Percentiles rank a stretch among this genome's conserved stretches.
Conservation (phyloP, 1,140 invertebrate genomes). For the Cydia fagiglandana region DNA sequence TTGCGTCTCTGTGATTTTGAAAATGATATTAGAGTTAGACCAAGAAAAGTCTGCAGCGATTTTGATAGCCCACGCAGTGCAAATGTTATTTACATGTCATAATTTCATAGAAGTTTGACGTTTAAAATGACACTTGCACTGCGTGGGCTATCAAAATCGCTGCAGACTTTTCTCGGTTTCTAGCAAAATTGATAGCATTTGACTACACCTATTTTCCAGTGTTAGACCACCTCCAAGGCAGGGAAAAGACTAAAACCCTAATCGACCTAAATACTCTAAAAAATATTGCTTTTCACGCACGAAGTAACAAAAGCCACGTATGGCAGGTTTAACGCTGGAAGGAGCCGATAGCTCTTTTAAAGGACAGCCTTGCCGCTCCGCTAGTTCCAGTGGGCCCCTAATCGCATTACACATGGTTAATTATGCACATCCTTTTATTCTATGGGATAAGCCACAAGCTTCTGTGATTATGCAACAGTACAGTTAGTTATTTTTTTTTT, state of each 20-base stretch:
- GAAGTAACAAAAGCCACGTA: slow-evolving; percentile 2
- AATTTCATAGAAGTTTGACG: too few relatives aligned
- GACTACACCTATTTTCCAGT: too few relatives aligned
- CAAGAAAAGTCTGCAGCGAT: too few relatives aligned
- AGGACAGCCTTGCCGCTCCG: slow-evolving; percentile 39
- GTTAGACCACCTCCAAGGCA: neutral
- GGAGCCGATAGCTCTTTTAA: slow-evolving; percentile 27
- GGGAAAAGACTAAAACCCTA: neutral
- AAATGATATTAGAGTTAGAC: too few relatives aligned
- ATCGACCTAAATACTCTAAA: neutral
- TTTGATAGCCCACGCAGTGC: too few relatives aligned
- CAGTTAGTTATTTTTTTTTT: too few relatives aligned
- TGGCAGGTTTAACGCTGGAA: slow-evolving; percentile 1
- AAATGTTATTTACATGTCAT: too few relatives aligned
- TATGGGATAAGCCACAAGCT: slow-evolving; percentile 27
- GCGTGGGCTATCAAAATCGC: too few relatives aligned
- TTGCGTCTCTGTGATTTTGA: too few relatives aligned
- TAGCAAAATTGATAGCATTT: too few relatives aligned
- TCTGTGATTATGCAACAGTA: neutral
- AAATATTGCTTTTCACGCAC: neutral
- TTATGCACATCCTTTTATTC: slow-evolving; percentile 55
- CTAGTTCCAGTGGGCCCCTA: slow-evolving; percentile 47
- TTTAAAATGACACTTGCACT: too few relatives aligned
- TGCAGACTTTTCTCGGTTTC: too few relatives aligned
- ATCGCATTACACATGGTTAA: slow-evolving; percentile 64